Base-by-base conservation (phyloP, 53 echinoderm and acorn worm genomes). In the Echinometra lucunter region DNA sequence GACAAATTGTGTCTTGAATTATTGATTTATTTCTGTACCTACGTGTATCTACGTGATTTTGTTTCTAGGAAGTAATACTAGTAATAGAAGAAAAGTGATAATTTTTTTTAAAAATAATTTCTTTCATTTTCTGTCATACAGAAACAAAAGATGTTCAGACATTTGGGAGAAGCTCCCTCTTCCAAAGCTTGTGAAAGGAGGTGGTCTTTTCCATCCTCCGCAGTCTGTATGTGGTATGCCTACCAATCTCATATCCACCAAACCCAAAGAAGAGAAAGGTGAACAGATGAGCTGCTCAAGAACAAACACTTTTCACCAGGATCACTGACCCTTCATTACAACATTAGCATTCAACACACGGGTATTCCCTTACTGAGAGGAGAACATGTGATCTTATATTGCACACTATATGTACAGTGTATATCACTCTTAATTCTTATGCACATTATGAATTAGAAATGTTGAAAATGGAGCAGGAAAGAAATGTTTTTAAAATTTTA, bases 171-270 rank as follows among this genome's bases (percentile, higher is more conserved):
- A 95, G 44, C 96, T 98, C 16, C 98, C 98, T 21, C 88, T 97
- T 9, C 74, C 97, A 7, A 98, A 97, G 89, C 95, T 98, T 38
- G 95, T 95, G 15, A 97, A 97, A 70, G 98, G 97, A 1, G 91
- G 96, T 32, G 96, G 96, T 32, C 95, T 98, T 2, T 98, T 97
- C 88, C 97, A 97, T n/a, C 98, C 98, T 25, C 98, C 98, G 0
- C 97, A 94, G 60, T 94, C 95, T 0, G 95, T 98, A 37, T 94
- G 95, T 13, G 95, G 97, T 17, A 95, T 97, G 6, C 98, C 95
- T 10, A 98, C 98, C 12, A 94, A 96, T 58, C 91, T 95, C 27
- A 78, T 91, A 5, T 66, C 88, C 3, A 17, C 93, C 6, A 30
- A 37, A 19, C 90, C 93, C 15, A 90, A 90, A 15, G 95, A 96